Evolutionary conservation across 1,140 invertebrate genomes (phyloP), one percentile per base, ranked within the genome.

Genomic region (Atta cephalotes): DNA sequence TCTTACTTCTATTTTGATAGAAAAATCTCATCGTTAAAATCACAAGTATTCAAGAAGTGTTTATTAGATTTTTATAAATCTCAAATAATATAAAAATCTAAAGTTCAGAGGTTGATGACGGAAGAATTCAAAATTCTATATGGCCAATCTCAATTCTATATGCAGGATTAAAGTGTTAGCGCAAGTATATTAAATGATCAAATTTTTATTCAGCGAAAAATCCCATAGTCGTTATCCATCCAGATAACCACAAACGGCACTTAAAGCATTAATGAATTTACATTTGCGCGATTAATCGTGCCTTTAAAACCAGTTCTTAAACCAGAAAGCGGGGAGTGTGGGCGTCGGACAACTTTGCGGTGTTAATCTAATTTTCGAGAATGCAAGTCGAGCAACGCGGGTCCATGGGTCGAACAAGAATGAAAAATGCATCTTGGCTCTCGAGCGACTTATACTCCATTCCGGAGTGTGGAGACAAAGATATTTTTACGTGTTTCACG

Each of bases 341-440:
- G 80, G 80, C 79, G 79, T 45, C 18, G 18, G n/a, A 60, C 79
- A 72, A 35, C 68, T 60, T 68, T n/a, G 63, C 39, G 77, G 60
- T 14, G 78, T 82, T 82, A 82, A 82, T 82, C 80, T 82, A 68
- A 82, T 82, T 82, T 82, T 82, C 68, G 80, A 74, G 68, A 39
- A 82, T 82, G 60, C 68, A 31, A 82, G 56, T 35, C 35, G 62
- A 35, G 31, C 28, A 45, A 79, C 77, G 63, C 49, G 35, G 79
- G 56, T 82, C 51, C 66, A 72, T 53, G 79, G 28, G 68, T 18
- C 31, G 45, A 12, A 53, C 56, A 25, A 35, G 31, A 82, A 18
- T 82, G 79, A 82, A 72, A 82, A 82, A 72, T 82, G 53, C 79
- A 35, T 82, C 66, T 72, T 49, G 35, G 16, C 6, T 39, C 56